These are phyloP conservation scores for Coregonus sp. DNA, from an alignment of 2,797 vertebrate genomes.

Conservation along the genomic window DNA sequence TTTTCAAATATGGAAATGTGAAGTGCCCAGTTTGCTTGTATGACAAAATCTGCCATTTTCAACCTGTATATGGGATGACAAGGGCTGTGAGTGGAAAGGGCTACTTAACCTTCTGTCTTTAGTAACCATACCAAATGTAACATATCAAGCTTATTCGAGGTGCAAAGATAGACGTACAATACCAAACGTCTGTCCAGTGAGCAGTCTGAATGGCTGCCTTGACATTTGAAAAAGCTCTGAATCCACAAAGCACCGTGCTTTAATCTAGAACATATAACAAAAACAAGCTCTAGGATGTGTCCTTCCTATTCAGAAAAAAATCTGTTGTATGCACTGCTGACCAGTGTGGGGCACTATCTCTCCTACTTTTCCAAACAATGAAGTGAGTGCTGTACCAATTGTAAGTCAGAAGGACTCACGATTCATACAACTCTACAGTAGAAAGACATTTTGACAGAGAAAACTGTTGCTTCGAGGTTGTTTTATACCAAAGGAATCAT, in stretches of 20 bases:
- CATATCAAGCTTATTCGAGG: too few species aligned
- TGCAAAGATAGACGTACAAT: too few species aligned
- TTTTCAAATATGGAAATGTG: too few species aligned
- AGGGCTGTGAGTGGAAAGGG: too few species aligned
- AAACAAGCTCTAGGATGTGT: background rate
- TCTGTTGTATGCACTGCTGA: background rate
- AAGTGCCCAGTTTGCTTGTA: too few species aligned
- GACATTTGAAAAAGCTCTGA: background rate
- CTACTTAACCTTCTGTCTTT: too few species aligned
- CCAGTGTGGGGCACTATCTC: slow-evolving; percentile 46
- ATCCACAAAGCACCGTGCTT: background rate
- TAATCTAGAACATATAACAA: background rate
- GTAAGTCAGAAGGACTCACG: background rate
- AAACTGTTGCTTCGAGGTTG: background rate
- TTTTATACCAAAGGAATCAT: background rate
- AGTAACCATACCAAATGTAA: too few species aligned
- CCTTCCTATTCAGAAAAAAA: background rate
- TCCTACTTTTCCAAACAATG: slow-evolving; percentile 19
- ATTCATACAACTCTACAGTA: background rate
- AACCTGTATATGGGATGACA: too few species aligned
- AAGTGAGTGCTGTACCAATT: background rate
- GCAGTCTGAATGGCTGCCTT: background rate
- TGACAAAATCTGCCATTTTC: too few species aligned
- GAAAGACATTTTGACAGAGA: background rate
- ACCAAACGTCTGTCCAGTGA: too few species aligned